Evolutionary conservation across 2,113 vertebrate genomes (phyloP).

Genomic region (Paradisaea rubra): DNA sequence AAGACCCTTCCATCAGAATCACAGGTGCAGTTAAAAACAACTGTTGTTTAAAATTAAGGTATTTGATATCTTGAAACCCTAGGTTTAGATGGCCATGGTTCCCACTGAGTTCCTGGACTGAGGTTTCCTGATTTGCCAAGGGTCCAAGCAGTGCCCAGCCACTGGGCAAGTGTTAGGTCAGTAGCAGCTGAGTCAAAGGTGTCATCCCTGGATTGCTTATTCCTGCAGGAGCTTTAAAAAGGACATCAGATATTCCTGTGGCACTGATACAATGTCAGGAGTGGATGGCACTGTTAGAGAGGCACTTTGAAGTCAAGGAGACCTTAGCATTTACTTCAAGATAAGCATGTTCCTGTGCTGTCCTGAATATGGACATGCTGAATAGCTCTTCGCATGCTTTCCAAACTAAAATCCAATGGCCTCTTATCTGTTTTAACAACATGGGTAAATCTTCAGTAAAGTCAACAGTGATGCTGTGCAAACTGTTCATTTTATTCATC

Average conservation of each 20-base stretch:
- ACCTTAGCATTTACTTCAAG: background rate
- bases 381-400: background rate
- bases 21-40: background rate
- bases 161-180: background rate
- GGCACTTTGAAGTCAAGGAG: background rate
- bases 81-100: background rate
- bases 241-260: background rate
- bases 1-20: background rate
- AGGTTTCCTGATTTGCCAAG: background rate
- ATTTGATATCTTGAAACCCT: background rate
- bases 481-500: background rate
- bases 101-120: background rate
- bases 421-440: background rate
- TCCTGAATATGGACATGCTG: background rate
- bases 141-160: rapidly evolving
- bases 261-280: background rate
- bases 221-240: background rate
- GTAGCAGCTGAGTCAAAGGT: background rate
- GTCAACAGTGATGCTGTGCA: background rate
- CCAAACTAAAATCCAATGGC: background rate
- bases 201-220: background rate
- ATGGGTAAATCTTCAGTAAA: background rate
- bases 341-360: background rate
- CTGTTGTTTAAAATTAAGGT: background rate
- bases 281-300: background rate